Conservation (phyloP, 2,797 vertebrate species). For the Eulemur albifrons region DNA sequence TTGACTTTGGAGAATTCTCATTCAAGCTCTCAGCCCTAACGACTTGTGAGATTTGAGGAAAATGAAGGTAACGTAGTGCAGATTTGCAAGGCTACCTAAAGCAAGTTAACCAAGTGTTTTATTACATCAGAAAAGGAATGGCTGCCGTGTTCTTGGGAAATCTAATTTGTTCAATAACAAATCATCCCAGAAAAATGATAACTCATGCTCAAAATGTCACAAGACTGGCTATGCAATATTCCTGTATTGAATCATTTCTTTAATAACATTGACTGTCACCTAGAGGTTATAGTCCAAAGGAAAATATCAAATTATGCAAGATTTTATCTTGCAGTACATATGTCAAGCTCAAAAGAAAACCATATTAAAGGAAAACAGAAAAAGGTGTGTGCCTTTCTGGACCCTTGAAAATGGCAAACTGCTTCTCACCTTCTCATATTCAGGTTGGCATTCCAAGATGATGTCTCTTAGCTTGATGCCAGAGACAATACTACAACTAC, state of each 20-base stretch:
- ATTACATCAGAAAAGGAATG: slow-evolving; percentile 19
- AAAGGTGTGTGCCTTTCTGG: not conserved
- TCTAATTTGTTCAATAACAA: slow-evolving; percentile 59
- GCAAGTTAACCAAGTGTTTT: slow-evolving; percentile 6
- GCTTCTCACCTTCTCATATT: not conserved
- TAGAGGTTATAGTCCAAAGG: slow-evolving; percentile 47
- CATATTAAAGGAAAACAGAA: slow-evolving; percentile 13
- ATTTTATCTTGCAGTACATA: slow-evolving; percentile 48
- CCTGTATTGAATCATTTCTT: slow-evolving; percentile 21
- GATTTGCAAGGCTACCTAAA: slow-evolving; percentile 18
- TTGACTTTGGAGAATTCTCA: slow-evolving; percentile 14
- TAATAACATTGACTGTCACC: slow-evolving; percentile 45
- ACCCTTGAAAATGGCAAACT: not conserved
- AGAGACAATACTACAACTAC: not conserved
- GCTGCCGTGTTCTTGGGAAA: slow-evolving; percentile 41
- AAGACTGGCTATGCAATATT: not conserved
- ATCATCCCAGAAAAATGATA: slow-evolving; percentile 60
- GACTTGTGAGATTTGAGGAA: not conserved
- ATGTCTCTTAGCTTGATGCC: not conserved
- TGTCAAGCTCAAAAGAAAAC: slow-evolving; percentile 49
- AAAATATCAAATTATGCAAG: slow-evolving; percentile 51
- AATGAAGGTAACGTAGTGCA: not conserved
- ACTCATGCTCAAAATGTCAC: slow-evolving; percentile 51
- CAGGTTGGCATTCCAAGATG: not conserved
- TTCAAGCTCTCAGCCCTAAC: not conserved